These are phyloP conservation scores for Anastrepha obliqua DNA, from an alignment of 1,140 invertebrate species.

Conservation along the genomic window DNA sequence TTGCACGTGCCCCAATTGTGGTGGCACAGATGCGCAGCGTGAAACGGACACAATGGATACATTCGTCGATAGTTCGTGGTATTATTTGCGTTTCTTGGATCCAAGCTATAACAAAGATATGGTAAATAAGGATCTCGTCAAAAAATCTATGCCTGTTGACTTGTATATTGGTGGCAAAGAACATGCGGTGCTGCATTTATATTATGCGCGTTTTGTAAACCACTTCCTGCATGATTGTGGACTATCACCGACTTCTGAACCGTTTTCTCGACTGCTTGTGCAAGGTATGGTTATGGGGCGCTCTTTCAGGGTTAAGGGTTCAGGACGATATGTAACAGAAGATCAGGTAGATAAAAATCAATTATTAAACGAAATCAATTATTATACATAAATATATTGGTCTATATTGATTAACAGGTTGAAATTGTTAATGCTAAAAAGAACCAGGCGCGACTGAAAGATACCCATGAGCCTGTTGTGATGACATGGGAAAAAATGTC, in stretches of 20 bases:
- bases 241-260: conserved; percentile 84
- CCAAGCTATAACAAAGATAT: conserved; percentile 83
- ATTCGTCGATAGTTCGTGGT: conserved; percentile 99
- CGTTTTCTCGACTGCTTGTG: conserved; percentile 92
- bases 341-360: conserved; percentile 74
- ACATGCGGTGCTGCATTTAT: conserved; percentile 96
- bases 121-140: conserved; percentile 80
- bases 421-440: conserved; percentile 77
- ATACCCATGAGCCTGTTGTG: conserved; percentile 80
- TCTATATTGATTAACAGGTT: conserved; percentile 57
- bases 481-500: conserved; percentile 98
- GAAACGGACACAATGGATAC: conserved; percentile 99
- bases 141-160: conserved; percentile 89
- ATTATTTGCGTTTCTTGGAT: conserved; percentile 95
- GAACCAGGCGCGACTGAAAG: conserved; percentile 80
- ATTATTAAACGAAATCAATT: neutral
- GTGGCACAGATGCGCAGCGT: conserved; percentile 78
- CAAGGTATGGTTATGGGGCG: conserved; percentile 97
- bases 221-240: conserved; percentile 92
- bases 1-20: conserved; percentile 85
- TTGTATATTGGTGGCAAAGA: conserved; percentile 98
- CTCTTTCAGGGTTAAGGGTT: conserved; percentile 84
- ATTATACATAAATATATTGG: neutral
- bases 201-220: conserved; percentile 96
- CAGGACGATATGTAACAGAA: conserved; percentile 86